Evolutionary conservation across 2,113 vertebrate species (phyloP).

Genomic region (Mola mola): DNA sequence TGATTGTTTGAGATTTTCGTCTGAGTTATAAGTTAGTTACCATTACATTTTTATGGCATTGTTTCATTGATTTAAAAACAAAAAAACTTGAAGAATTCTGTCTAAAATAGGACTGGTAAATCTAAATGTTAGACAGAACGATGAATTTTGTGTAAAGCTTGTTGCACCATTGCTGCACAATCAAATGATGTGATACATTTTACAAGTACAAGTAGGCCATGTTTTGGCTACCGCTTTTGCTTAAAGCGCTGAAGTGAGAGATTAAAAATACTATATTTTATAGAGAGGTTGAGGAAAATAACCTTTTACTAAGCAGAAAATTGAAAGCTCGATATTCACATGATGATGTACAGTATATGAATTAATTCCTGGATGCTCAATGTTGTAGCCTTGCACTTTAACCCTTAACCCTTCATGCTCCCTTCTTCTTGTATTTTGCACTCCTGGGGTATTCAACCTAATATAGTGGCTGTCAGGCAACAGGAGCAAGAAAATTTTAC

Average conservation of each 20-base stretch:
- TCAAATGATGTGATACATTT: slow-evolving; percentile 56
- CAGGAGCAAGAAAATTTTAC: slow-evolving; percentile 51
- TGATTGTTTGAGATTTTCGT: slow-evolving; percentile 36
- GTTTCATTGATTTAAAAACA: slow-evolving; percentile 50
- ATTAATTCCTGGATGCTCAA: slow-evolving; percentile 69
- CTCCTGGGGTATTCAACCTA: slow-evolving; percentile 71
- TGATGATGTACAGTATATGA: slow-evolving; percentile 66
- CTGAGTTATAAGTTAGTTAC: slow-evolving; percentile 40
- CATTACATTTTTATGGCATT: slow-evolving; percentile 38
- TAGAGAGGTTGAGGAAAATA: slow-evolving; percentile 64
- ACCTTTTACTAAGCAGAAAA: slow-evolving; percentile 70
- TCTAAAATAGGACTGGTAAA: slow-evolving; percentile 60
- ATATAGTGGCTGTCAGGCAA: slow-evolving; percentile 51
- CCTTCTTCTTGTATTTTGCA: slow-evolving; percentile 78
- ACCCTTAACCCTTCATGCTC: slow-evolving; percentile 63
- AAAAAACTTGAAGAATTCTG: slow-evolving; percentile 51
- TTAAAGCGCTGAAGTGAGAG: slow-evolving; percentile 59
- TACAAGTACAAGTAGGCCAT: slow-evolving; percentile 51
- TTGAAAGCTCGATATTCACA: slow-evolving; percentile 62
- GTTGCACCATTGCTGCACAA: slow-evolving; percentile 80
- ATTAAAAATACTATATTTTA: slow-evolving; percentile 69
- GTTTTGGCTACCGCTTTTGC: slow-evolving; percentile 59
- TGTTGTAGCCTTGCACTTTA: slow-evolving; percentile 82
- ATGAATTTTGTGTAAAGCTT: slow-evolving; percentile 56
- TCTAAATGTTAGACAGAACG: slow-evolving; percentile 59